A percentile compares a stretch with the other conserved stretches of the same genome.
phyloP scores from a whole-genome alignment of 2,797 vertebrate genomes.

The Pitangus sulphuratus region DNA sequence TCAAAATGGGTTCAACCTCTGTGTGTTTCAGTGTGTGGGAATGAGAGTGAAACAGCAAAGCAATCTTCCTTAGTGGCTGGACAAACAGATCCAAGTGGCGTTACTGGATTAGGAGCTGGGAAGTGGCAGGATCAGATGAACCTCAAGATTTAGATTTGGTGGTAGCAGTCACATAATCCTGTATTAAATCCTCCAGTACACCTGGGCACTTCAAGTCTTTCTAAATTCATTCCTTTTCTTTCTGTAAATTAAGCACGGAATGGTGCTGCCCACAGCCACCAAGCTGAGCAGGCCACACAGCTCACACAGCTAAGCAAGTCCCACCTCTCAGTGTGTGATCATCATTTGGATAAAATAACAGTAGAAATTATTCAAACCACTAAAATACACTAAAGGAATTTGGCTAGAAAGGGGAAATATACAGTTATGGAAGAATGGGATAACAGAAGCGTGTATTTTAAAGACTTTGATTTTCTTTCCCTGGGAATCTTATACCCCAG shows the following conservation, averaged over 20 bases:
- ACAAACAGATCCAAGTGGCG: not conserved
- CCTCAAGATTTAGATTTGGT: not conserved
- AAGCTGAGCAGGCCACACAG: not conserved
- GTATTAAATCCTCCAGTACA: not conserved
- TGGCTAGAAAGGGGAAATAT: not conserved
- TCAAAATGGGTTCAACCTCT: not conserved
- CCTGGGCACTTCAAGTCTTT: not conserved
- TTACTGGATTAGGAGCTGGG: rapidly evolving
- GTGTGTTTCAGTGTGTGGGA: not conserved
- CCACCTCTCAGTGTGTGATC: not conserved
- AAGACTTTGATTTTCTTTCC: not conserved
- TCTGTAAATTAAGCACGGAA: no score
- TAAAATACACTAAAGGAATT: not conserved
- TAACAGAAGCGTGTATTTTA: not conserved
- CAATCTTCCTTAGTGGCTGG: not conserved
- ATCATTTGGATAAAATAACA: not conserved
- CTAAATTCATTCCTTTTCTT: not conserved
- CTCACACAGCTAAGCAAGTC: not conserved
- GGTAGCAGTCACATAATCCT: not conserved
- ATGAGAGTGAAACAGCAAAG: not conserved
- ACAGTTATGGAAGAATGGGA: not conserved
- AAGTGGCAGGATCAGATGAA: not conserved
- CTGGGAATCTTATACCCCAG: not conserved
- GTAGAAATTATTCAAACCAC: not conserved
- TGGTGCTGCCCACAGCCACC: no score